phyloP scores from a whole-genome alignment of 2,888 invertebrate species.

The Cerastis leucographa region DNA sequence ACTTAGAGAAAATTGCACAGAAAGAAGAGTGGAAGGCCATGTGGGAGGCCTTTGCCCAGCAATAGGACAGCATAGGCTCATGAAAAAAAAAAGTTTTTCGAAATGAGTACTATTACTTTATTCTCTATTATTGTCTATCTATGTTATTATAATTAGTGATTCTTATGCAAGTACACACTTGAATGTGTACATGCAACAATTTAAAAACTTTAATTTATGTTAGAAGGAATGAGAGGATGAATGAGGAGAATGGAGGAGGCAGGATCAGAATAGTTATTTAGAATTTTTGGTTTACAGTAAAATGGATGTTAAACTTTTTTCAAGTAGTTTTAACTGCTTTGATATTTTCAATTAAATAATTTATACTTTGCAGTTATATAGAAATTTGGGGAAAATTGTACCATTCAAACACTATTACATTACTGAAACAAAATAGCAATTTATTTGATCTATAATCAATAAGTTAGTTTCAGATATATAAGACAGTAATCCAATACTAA shows the following conservation, averaged over 20 bases:
- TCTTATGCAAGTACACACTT: neutral
- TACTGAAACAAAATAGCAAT: conserved; percentile 23
- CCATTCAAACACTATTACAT: conserved; percentile 41
- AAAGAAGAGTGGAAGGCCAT: too few species aligned
- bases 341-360: neutral
- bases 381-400: conserved; percentile 16
- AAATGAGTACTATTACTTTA: neutral
- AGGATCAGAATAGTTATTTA: neutral
- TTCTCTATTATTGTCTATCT: neutral
- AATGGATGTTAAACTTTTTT: neutral
- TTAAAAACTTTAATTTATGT: neutral
- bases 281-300: neutral
- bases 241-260: too few species aligned
- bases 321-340: neutral
- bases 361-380: neutral
- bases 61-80: too few species aligned
- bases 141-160: neutral
- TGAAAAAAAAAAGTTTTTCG: neutral
- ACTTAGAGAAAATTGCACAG: too few species aligned
- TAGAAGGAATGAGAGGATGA: too few species aligned
- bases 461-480: conserved; percentile 3
- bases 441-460: conserved; percentile 22
- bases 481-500: conserved; percentile 21
- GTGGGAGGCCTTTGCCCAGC: too few species aligned
- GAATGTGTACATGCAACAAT: neutral